Conservation (phyloP, 1,140 invertebrate genomes). For the Caenorhabditis latens region DNA sequence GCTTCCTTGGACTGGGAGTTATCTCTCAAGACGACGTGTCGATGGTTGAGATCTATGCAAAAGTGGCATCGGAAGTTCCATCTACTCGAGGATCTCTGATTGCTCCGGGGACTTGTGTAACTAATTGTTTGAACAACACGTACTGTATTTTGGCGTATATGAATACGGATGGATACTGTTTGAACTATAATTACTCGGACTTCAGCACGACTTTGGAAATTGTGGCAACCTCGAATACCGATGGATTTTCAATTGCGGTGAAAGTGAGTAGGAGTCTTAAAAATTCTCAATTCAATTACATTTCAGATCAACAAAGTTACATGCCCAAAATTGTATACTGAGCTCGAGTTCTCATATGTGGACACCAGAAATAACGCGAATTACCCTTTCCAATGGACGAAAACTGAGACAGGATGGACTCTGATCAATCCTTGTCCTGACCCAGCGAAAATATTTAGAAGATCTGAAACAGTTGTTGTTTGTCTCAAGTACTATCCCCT, state of each 20-base stretch:
- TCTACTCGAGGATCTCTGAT: neutral
- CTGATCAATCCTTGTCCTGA: neutral
- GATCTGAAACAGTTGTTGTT: neutral
- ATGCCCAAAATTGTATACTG: neutral
- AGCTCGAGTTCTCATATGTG: neutral
- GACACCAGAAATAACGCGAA: neutral
- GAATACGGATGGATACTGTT: neutral
- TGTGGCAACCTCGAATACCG: neutral
- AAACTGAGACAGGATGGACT: neutral
- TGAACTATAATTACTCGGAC: neutral
- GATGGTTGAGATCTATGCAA: neutral
- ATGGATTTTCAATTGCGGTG: neutral
- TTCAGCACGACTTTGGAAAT: neutral
- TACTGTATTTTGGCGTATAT: constrained; percentile 23
- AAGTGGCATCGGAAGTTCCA: neutral
- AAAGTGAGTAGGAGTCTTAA: neutral
- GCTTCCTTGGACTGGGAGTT: neutral
- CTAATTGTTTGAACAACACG: neutral
- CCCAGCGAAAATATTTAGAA: neutral
- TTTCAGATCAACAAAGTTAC: neutral
- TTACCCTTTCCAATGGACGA: neutral
- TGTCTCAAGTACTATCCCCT: neutral
- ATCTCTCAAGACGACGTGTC: neutral
- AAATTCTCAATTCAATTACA: too few relatives aligned
- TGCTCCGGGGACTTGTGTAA: neutral